Conservation (phyloP, 2,888 invertebrate species). For the Meteorus colon region DNA sequence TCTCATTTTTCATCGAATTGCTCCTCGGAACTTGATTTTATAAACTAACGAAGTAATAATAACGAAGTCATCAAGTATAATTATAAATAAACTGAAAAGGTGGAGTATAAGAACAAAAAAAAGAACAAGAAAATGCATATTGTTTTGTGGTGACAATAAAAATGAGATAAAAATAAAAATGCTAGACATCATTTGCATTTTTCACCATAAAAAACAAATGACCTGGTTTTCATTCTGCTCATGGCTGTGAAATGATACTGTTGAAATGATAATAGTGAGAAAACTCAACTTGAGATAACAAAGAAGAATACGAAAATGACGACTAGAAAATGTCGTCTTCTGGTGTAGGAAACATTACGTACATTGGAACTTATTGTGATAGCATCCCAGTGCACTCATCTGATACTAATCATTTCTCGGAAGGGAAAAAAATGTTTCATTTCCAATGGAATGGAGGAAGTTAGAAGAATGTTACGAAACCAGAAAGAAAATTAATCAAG, state of each 20-base stretch:
- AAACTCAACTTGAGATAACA: not conserved
- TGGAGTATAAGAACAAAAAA: too few species aligned
- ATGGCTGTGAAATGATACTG: not conserved
- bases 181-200: too few species aligned
- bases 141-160: too few species aligned
- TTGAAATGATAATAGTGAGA: not conserved
- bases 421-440: constrained; percentile 26
- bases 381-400: not conserved
- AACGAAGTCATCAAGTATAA: too few species aligned
- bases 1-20: too few species aligned
- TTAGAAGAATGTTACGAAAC: not conserved
- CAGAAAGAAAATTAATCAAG: too few species aligned
- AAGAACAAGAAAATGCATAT: too few species aligned
- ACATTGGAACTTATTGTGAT: not conserved
- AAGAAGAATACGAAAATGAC: not conserved
- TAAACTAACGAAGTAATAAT: too few species aligned
- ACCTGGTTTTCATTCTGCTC: not conserved
- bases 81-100: too few species aligned
- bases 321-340: not conserved
- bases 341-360: not conserved
- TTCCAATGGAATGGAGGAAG: not conserved
- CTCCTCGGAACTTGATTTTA: too few species aligned
- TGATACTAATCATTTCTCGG: not conserved
- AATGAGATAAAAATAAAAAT: too few species aligned
- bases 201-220: not conserved